Percentiles rank a stretch among this genome's conserved stretches.
Conservation (phyloP, 2,888 invertebrate genomes). For the Heliconius ismenius region DNA sequence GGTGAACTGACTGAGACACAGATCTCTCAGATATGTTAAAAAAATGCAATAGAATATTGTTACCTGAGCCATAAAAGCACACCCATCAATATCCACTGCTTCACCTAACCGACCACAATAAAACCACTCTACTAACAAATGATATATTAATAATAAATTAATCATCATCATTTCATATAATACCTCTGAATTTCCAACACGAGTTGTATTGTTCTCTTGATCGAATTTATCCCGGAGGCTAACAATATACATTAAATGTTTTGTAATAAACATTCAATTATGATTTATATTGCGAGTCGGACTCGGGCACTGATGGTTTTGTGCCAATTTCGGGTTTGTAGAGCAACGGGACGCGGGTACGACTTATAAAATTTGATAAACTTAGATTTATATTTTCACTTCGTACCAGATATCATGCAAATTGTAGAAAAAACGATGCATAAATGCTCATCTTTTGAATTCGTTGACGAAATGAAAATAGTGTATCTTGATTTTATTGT, state of each 20-base stretch:
- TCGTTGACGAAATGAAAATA: no score
- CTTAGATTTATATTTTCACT: no score
- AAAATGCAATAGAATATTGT: no score
- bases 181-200: neutral
- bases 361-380: no score
- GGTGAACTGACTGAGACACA: neutral
- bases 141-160: slow-evolving; percentile 19
- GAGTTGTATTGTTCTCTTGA: slow-evolving; percentile 17
- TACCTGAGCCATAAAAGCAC: neutral
- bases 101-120: slow-evolving; percentile 3
- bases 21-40: neutral
- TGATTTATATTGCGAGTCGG: no score
- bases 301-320: no score
- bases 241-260: slow-evolving; percentile 11
- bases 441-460: no score
- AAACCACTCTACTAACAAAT: neutral
- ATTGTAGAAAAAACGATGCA: no score
- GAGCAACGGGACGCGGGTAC: no score
- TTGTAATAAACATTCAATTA: neutral
- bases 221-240: slow-evolving; percentile 11
- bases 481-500: no score
- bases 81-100: slow-evolving; percentile 2
- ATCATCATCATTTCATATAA: neutral
- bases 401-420: no score
- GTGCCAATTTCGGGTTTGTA: no score